Evolutionary conservation across 1,140 invertebrate species (phyloP).

Genomic region (Andrena cerasifolii): DNA sequence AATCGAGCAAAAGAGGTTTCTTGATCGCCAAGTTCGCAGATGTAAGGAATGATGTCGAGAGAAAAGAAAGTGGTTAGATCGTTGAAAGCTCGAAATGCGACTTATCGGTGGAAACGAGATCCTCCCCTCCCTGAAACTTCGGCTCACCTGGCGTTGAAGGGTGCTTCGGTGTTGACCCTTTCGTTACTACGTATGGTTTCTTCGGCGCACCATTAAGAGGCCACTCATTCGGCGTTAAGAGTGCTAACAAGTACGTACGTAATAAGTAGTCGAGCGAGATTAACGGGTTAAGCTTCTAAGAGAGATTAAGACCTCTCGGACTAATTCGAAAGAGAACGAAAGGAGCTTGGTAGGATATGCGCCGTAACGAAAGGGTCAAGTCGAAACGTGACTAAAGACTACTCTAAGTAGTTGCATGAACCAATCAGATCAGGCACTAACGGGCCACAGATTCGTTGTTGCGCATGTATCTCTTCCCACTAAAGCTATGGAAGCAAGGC

Average conservation of each 20-base stretch:
- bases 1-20: slow-evolving; percentile 68
- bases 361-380: slow-evolving; percentile 35
- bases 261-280: no score
- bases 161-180: neutral
- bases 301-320: no score
- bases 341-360: no score
- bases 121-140: slow-evolving; percentile 46
- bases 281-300: neutral
- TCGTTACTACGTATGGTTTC: neutral
- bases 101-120: slow-evolving; percentile 9
- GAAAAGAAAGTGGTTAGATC: neutral
- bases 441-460: slow-evolving; percentile 19
- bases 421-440: slow-evolving; percentile 41
- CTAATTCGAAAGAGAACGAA: neutral
- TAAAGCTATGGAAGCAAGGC: slow-evolving; percentile 54
- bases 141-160: slow-evolving; percentile 28
- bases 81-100: slow-evolving; percentile 6
- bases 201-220: no score
- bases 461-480: slow-evolving; percentile 22
- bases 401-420: slow-evolving; percentile 38
- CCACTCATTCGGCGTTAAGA: no score
- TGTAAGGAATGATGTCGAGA: neutral
- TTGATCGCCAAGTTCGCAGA: slow-evolving; percentile 12
- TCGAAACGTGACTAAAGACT: slow-evolving; percentile 24
- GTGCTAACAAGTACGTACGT: no score